phyloP scores from a whole-genome alignment of 2,888 invertebrate genomes.

The Dorcus parallelipipedus region DNA sequence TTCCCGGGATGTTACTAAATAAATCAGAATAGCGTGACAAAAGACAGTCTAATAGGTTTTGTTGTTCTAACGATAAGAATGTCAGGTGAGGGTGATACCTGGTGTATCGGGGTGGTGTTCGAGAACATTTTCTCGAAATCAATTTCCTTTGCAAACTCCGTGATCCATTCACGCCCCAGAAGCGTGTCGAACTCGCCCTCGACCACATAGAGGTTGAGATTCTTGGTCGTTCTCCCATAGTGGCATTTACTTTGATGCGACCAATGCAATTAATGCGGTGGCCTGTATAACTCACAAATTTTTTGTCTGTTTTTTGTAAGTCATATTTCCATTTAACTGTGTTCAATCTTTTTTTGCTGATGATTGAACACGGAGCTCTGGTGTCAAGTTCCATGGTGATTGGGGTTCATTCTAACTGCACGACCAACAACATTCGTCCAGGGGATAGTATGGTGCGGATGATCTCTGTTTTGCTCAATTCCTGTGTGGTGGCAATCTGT shows the following conservation, averaged over 20 bases:
- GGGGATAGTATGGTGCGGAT: too few species aligned
- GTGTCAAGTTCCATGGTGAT: background rate
- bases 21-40: background rate
- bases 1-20: background rate
- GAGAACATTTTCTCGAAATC: background rate
- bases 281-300: background rate
- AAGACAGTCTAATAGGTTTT: background rate
- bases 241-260: background rate
- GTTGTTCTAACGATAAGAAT: background rate
- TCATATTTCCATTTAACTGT: background rate
- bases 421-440: background rate
- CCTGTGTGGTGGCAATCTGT: too few species aligned
- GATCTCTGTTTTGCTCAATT: background rate
- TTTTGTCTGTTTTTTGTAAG: background rate
- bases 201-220: background rate
- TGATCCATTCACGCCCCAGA: background rate
- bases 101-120: background rate
- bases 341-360: background rate
- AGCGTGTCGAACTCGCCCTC: background rate
- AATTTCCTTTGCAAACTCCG: background rate
- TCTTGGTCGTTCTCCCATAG: background rate
- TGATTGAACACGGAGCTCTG: background rate
- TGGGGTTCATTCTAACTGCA: background rate
- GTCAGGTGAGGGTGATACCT: too few species aligned
- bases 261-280: background rate